A percentile compares a stretch with the other conserved stretches of the same genome.
These are phyloP conservation scores for Bradypodion pumilum DNA, from an alignment of 2,797 vertebrate species.

Conservation along the genomic window DNA sequence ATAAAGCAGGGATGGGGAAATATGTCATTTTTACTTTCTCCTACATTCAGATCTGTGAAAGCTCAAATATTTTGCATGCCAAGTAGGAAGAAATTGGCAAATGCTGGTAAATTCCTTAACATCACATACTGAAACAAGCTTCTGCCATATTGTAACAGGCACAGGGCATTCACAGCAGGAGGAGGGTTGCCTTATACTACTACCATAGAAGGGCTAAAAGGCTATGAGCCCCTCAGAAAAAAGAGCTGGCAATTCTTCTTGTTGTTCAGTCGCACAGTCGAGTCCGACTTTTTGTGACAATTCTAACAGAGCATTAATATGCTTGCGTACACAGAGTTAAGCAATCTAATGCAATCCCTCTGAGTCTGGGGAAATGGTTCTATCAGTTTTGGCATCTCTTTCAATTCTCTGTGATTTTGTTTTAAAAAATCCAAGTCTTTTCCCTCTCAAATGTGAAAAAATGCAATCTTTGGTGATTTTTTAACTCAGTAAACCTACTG, in stretches of 20 bases:
- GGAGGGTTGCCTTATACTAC: not conserved
- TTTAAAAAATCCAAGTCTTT: no score
- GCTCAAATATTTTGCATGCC: not conserved
- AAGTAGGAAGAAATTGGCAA: not conserved
- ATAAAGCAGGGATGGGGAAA: not conserved
- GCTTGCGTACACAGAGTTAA: not conserved
- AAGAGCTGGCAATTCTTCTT: no score
- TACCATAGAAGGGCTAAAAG: not conserved
- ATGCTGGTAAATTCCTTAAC: not conserved
- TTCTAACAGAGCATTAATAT: not conserved
- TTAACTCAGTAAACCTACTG: not conserved
- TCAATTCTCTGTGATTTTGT: no score
- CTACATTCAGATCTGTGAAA: not conserved
- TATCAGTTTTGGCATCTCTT: no score
- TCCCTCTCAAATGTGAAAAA: no score
- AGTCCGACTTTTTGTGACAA: no score
- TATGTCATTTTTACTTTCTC: not conserved
- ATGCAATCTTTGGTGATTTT: not conserved
- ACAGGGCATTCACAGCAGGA: not conserved
- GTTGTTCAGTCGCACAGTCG: no score
- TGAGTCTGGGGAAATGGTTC: no score
- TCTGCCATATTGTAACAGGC: not conserved
- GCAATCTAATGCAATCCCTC: no score
- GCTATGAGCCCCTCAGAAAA: not conserved
- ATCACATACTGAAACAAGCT: not conserved